A percentile compares a stretch with the other conserved stretches of the same genome.
These are phyloP conservation scores for Elaphurus davidianus DNA, from an alignment of 2,113 vertebrate species.

Conservation along the genomic window DNA sequence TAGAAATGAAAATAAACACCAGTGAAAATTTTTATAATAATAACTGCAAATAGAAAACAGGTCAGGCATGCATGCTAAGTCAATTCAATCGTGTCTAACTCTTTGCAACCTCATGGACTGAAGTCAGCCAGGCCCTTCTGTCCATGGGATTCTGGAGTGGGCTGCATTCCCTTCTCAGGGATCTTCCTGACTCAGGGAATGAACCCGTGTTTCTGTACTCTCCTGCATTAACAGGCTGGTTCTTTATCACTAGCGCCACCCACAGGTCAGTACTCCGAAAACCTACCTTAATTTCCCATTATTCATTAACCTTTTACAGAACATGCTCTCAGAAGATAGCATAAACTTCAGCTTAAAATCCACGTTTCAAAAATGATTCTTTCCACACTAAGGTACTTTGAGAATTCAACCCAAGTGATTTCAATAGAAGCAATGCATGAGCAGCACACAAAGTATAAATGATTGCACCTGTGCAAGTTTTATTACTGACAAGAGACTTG, in stretches of 20 bases:
- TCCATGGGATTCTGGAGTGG: neutral
- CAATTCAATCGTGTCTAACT: neutral
- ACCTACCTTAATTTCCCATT: neutral
- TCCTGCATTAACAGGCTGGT: neutral
- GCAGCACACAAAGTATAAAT: constrained; percentile 32
- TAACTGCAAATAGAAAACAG: neutral
- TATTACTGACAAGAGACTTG: constrained; percentile 44
- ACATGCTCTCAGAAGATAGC: neutral
- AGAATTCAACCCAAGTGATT: constrained; percentile 1
- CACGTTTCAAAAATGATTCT: neutral
- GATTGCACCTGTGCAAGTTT: constrained; percentile 13
- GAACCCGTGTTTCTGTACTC: neutral
- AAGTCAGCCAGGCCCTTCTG: neutral
- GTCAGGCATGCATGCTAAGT: neutral
- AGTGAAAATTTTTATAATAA: neutral
- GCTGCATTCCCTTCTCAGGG: neutral
- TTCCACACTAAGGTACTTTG: neutral
- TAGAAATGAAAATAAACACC: neutral
- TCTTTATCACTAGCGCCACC: neutral
- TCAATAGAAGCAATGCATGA: constrained; percentile 30
- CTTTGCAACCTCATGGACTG: neutral
- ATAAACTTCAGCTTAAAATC: neutral
- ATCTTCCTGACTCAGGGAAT: neutral
- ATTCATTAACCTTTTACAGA: neutral
- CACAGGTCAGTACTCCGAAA: neutral